A percentile compares a stretch with the other conserved stretches of the same genome.
Conservation (phyloP, 2,888 invertebrate genomes). For the Polia nebulosa region DNA sequence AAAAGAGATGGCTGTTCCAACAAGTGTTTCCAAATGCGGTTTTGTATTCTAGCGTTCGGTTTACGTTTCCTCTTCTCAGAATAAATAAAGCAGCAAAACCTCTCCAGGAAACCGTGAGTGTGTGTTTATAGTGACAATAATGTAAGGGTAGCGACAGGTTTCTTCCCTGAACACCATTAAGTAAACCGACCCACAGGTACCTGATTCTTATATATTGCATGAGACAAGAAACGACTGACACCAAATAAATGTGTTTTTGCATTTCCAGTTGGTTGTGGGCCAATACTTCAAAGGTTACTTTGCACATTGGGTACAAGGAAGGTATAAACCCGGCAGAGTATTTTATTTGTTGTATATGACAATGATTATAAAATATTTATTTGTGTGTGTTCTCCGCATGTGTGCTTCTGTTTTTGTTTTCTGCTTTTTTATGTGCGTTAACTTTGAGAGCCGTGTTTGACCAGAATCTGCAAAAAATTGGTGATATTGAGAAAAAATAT, state of each 20-base stretch:
- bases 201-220: constrained; percentile 36
- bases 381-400: neutral
- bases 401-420: constrained; percentile 12
- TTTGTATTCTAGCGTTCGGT: neutral
- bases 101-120: constrained; percentile 21
- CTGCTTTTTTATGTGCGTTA: constrained; percentile 8
- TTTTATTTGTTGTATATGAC: constrained; percentile 11
- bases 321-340: constrained; percentile 7
- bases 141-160: constrained; percentile 37
- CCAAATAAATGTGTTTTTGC: constrained; percentile 18
- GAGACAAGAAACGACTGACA: constrained; percentile 13
- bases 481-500: constrained; percentile 10
- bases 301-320: constrained; percentile 9
- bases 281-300: constrained; percentile 33
- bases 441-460: constrained; percentile 12
- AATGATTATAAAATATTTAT: constrained; percentile 26
- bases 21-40: neutral
- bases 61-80: constrained; percentile 3
- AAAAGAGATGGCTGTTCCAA: neutral
- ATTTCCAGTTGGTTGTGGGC: constrained; percentile 14
- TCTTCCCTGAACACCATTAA: constrained; percentile 44
- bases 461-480: neutral
- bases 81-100: constrained; percentile 37
- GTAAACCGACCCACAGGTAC: constrained; percentile 23
- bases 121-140: constrained; percentile 57